phyloP scores from a whole-genome alignment of 2,888 invertebrate species.

The Orthosia cruda region DNA sequence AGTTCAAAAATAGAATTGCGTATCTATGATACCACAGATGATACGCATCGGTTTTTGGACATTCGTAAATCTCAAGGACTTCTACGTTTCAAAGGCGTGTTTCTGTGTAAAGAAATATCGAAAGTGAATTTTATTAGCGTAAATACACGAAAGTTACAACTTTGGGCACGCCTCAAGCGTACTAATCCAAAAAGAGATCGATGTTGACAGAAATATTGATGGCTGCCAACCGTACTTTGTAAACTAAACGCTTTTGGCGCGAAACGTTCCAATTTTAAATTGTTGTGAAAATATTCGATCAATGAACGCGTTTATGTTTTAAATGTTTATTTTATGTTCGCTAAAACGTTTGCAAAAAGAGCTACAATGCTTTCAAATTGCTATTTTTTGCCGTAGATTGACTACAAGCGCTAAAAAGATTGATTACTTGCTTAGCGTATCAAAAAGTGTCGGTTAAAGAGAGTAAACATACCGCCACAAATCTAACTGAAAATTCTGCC shows the following conservation, averaged over 20 bases:
- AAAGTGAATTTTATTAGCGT: constrained; percentile 64
- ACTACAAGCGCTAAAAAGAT: background rate
- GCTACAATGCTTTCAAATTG: background rate
- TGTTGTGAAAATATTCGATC: constrained; percentile 35
- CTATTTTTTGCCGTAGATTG: background rate
- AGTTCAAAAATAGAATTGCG: constrained; percentile 28
- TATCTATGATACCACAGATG: constrained; percentile 15
- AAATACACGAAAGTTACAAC: constrained; percentile 65
- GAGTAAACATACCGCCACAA: background rate
- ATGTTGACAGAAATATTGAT: constrained; percentile 63
- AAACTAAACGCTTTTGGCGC: constrained; percentile 45
- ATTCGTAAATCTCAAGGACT: constrained; percentile 17
- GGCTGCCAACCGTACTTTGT: constrained; percentile 45
- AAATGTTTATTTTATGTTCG: constrained; percentile 27
- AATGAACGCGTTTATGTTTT: constrained; percentile 28
- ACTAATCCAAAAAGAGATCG: constrained; percentile 44
- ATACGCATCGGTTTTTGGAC: background rate
- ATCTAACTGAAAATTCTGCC: constrained; percentile 7
- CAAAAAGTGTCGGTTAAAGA: constrained; percentile 4
- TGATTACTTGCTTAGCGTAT: background rate
- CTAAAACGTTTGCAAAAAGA: background rate
- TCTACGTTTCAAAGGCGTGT: background rate
- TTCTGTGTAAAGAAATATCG: constrained; percentile 38
- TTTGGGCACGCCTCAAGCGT: constrained; percentile 40
- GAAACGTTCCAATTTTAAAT: constrained; percentile 59